Percentiles rank a stretch among this genome's conserved stretches.
These are phyloP conservation scores for Sthenelais limicola DNA, from an alignment of 2,888 invertebrate genomes.

Conservation along the genomic window DNA sequence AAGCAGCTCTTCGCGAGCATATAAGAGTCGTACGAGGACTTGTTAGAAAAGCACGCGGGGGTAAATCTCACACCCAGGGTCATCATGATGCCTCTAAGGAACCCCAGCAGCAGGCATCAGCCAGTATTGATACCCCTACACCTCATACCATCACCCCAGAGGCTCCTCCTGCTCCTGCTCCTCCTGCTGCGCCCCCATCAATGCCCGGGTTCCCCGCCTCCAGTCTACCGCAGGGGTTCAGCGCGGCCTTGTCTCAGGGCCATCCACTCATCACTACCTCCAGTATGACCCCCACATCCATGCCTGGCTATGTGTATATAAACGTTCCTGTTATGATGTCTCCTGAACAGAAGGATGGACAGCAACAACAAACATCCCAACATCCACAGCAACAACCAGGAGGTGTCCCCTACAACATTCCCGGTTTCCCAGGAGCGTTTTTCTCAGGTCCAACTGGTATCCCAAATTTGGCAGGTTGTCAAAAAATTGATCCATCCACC, in stretches of 20 bases:
- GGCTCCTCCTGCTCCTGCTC: too few species aligned
- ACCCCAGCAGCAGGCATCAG: too few species aligned
- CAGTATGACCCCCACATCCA: not conserved
- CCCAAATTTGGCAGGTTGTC: too few species aligned
- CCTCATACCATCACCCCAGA: too few species aligned
- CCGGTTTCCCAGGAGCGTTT: slow-evolving; percentile 19
- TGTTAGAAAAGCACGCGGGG: slow-evolving; percentile 10
- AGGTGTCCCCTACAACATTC: slow-evolving; percentile 27
- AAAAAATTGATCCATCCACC: too few species aligned
- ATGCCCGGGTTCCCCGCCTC: not conserved
- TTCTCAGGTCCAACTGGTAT: too few species aligned
- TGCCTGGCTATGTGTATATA: slow-evolving; percentile 32
- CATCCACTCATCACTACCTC: slow-evolving; percentile 2
- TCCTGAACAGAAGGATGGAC: not conserved
- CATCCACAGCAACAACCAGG: too few species aligned
- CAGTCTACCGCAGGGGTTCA: not conserved
- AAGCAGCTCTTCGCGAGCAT: slow-evolving; percentile 23
- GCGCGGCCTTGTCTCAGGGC: too few species aligned
- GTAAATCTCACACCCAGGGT: slow-evolving; percentile 1
- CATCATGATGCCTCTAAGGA: too few species aligned
- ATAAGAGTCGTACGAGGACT: slow-evolving; percentile 36
- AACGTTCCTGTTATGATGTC: slow-evolving; percentile 37
- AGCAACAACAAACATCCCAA: too few species aligned
- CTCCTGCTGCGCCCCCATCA: not conserved
- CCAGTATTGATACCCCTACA: too few species aligned